These are phyloP conservation scores for Drosophila paramelanica DNA, from an alignment of 2,888 invertebrate genomes.

Conservation along the genomic window DNA sequence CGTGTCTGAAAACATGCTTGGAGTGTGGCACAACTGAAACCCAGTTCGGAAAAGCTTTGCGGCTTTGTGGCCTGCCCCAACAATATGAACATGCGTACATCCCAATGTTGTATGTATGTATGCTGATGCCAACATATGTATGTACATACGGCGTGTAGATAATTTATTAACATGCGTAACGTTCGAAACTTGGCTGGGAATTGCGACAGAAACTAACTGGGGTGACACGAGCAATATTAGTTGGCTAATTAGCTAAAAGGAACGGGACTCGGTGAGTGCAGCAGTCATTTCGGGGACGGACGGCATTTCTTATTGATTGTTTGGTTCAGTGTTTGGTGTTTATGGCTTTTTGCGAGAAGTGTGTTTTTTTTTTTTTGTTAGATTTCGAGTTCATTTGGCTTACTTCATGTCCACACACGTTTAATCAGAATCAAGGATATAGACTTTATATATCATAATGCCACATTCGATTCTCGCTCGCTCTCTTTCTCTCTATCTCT, in stretches of 20 bases:
- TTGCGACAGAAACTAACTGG: background rate
- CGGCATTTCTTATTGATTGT: conserved; percentile 3
- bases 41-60: conserved; percentile 51
- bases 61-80: conserved; percentile 52
- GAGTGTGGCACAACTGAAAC: conserved; percentile 13
- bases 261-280: background rate
- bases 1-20: conserved; percentile 22
- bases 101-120: background rate
- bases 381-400: conserved; percentile 37
- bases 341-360: conserved; percentile 17
- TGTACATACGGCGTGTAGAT: background rate
- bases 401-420: conserved; percentile 40
- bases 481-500: conserved; percentile 26
- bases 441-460: conserved; percentile 25
- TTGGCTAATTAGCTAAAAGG: conserved; percentile 6
- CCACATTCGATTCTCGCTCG: conserved; percentile 37
- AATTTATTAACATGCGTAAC: conserved; percentile 11
- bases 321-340: conserved; percentile 35
- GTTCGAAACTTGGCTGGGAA: background rate
- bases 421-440: conserved; percentile 31
- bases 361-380: conserved; percentile 7
- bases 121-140: background rate
- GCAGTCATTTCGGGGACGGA: no score
- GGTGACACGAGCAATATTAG: background rate
- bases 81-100: conserved; percentile 1